phyloP scores from a whole-genome alignment of 2,888 invertebrate genomes.

The Drosophila birchii region DNA sequence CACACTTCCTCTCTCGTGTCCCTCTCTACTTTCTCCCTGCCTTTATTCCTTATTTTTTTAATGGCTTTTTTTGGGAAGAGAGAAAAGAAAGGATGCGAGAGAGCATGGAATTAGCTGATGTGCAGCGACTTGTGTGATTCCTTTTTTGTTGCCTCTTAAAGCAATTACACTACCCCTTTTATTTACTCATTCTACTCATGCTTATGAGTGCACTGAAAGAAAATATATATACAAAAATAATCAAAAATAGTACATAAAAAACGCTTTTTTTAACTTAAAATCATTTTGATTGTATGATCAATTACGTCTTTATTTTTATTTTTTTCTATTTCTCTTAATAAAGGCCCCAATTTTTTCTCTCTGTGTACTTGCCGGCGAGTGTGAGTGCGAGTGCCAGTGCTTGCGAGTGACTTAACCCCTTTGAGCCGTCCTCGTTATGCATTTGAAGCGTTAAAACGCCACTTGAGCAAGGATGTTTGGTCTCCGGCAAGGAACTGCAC shows the following conservation, averaged over 20 bases:
- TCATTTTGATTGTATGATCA: background rate
- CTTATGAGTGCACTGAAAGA: constrained; percentile 1
- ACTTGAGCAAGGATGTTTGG: constrained; percentile 55
- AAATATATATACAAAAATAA: background rate
- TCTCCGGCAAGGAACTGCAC: constrained; percentile 29
- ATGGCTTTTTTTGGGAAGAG: constrained; percentile 17
- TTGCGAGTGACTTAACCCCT: constrained; percentile 50
- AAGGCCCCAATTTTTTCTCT: background rate
- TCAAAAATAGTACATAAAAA: too few species aligned
- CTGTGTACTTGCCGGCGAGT: background rate
- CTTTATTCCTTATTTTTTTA: constrained; percentile 9
- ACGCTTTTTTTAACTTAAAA: too few species aligned
- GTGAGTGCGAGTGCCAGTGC: constrained; percentile 16
- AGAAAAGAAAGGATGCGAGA: background rate
- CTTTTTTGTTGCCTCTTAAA: constrained; percentile 58
- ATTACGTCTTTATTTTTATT: too few species aligned
- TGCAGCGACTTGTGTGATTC: constrained; percentile 59
- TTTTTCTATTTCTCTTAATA: background rate
- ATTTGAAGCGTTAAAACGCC: constrained; percentile 73
- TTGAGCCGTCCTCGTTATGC: constrained; percentile 57
- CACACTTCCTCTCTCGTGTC: background rate
- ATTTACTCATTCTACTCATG: background rate
- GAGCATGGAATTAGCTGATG: constrained; percentile 62
- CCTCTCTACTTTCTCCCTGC: background rate
- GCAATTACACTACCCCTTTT: constrained; percentile 60